phyloP scores from a whole-genome alignment of 2,113 vertebrate species.

The Hypocryptadius cinnamomeus region DNA sequence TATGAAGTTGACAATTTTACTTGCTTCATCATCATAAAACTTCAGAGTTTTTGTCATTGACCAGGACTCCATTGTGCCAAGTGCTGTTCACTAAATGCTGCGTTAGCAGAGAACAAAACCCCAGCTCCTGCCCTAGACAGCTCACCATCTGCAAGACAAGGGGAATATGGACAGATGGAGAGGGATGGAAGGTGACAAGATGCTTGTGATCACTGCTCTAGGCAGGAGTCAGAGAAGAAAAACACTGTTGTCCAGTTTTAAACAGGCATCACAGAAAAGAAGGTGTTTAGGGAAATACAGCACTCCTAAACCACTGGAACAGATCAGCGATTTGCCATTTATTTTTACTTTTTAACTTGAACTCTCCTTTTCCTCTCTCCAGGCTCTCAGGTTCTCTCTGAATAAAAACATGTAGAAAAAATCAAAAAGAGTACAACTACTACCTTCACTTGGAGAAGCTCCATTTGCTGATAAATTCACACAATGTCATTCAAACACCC shows the following conservation, averaged over 20 bases:
- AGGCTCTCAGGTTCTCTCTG: neutral
- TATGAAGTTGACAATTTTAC: neutral
- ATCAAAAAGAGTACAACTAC: neutral
- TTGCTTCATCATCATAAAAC: constrained; percentile 40
- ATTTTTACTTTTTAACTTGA: neutral
- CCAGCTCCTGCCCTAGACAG: neutral
- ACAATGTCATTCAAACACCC: neutral
- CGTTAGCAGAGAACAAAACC: neutral
- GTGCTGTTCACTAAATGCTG: neutral
- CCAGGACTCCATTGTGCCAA: neutral
- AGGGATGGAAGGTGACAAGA: constrained; percentile 1
- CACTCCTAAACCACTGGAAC: neutral
- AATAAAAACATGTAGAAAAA: neutral
- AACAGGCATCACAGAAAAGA: neutral
- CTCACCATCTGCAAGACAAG: constrained; percentile 19
- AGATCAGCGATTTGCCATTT: neutral
- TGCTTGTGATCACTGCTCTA: neutral
- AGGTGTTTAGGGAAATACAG: neutral
- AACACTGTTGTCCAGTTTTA: neutral
- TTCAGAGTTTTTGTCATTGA: neutral
- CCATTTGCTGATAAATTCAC: neutral
- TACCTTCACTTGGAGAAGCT: neutral
- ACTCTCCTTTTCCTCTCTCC: neutral
- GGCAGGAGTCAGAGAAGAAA: neutral
- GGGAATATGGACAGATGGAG: neutral